Evolutionary conservation across 1,140 invertebrate species (phyloP).

Genomic region (Diploscapter pachys): DNA sequence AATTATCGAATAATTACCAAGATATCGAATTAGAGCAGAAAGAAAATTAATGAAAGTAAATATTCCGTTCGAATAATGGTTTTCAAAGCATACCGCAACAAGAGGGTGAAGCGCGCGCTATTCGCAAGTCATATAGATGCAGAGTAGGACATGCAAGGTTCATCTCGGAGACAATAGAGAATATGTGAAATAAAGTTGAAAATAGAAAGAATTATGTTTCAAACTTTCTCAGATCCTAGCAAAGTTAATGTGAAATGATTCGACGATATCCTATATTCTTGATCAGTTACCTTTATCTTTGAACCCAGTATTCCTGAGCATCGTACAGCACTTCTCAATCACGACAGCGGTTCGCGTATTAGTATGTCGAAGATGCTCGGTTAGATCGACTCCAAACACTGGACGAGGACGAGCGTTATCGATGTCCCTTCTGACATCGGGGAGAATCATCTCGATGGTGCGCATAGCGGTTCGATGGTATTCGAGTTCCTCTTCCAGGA

Average conservation of each 20-base stretch:
- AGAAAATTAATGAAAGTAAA: too few relatives aligned
- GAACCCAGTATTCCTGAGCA: constrained; percentile 22
- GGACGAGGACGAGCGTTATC: constrained; percentile 35
- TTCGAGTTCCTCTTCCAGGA: constrained; percentile 21
- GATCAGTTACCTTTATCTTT: constrained; percentile 13
- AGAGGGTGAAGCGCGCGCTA: too few relatives aligned
- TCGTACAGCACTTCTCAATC: constrained; percentile 27
- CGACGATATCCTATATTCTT: background rate
- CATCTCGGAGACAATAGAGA: too few relatives aligned
- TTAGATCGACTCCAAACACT: constrained; percentile 24
- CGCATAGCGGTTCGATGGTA: constrained; percentile 19
- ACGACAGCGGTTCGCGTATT: constrained; percentile 17
- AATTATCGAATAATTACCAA: too few relatives aligned
- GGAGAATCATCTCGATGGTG: constrained; percentile 20
- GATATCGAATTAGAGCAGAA: too few relatives aligned
- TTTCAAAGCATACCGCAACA: too few relatives aligned
- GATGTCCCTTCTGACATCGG: constrained; percentile 10
- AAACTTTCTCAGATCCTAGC: background rate
- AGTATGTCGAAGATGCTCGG: constrained; percentile 20
- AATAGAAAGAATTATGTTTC: too few relatives aligned
- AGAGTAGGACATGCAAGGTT: too few relatives aligned
- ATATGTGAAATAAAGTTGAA: too few relatives aligned
- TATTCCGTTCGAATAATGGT: too few relatives aligned
- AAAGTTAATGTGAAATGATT: background rate
- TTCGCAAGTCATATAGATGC: too few relatives aligned